Evolutionary conservation across 1,140 invertebrate species (phyloP).

Genomic region (Habropoda laboriosa): DNA sequence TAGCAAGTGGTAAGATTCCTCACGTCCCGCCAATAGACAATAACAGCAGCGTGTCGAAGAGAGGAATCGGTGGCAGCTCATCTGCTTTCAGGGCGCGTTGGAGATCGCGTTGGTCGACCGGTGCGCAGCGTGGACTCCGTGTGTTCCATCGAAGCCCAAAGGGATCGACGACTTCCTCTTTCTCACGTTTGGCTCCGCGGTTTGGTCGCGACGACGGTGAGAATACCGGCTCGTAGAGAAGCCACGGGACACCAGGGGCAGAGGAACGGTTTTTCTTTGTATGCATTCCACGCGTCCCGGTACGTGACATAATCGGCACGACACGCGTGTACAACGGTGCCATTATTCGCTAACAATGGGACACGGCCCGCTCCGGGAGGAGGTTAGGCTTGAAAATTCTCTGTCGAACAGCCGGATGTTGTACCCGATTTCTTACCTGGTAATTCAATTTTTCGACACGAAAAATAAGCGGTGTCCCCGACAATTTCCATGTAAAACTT

Average conservation of each 20-base stretch:
- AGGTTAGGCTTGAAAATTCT: slow-evolving; percentile 51
- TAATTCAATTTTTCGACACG: too few species aligned
- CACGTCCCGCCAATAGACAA: background rate
- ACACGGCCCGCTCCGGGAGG: slow-evolving; percentile 37
- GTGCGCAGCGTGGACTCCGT: background rate
- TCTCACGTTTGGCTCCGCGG: slow-evolving; percentile 44
- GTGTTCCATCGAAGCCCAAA: slow-evolving; percentile 15
- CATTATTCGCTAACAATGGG: slow-evolving; percentile 63
- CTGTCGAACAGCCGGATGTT: slow-evolving; percentile 26
- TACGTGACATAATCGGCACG: slow-evolving; percentile 64
- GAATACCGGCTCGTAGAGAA: background rate
- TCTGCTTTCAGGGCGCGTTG: slow-evolving; percentile 17
- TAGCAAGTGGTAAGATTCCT: too few species aligned
- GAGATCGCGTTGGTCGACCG: background rate
- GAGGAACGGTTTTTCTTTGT: slow-evolving; percentile 53
- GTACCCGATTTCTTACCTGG: slow-evolving; percentile 41
- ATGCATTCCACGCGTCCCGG: slow-evolving; percentile 60
- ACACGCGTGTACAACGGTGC: slow-evolving; percentile 58
- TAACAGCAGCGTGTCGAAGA: background rate
- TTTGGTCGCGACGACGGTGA: slow-evolving; percentile 31
- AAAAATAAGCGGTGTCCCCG: too few species aligned
- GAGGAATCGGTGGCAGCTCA: background rate
- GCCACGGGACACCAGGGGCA: background rate
- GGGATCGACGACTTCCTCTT: slow-evolving; percentile 51
- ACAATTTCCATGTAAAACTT: too few species aligned